phyloP scores from a whole-genome alignment of 2,797 vertebrate species.

The Gadopsis bispinosus region DNA sequence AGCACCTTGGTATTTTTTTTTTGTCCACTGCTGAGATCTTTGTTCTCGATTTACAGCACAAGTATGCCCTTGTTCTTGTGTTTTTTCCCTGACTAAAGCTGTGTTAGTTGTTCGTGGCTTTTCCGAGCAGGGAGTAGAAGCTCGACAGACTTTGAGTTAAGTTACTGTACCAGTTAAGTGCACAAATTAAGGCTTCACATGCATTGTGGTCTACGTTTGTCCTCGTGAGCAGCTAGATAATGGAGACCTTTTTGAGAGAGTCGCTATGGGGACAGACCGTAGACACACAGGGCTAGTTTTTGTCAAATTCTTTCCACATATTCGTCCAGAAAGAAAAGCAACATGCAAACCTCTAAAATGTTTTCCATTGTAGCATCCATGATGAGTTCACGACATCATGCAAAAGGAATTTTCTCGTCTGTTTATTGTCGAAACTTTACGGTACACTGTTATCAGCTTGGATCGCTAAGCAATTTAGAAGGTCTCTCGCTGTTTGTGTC shows the following conservation, averaged over 20 bases:
- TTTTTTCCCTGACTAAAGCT: background rate
- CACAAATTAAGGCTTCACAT: slow-evolving; percentile 20
- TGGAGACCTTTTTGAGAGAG: slow-evolving; percentile 26
- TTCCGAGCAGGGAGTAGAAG: slow-evolving; percentile 2
- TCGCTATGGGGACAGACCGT: slow-evolving; percentile 18
- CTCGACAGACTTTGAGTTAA: background rate
- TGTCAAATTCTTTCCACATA: slow-evolving; percentile 19
- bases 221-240: slow-evolving; percentile 56
- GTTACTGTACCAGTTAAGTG: slow-evolving; percentile 2
- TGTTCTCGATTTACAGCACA: background rate
- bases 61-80: slow-evolving; percentile 8
- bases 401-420: background rate
- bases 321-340: slow-evolving; percentile 2
- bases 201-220: slow-evolving; percentile 62
- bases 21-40: slow-evolving; percentile 12
- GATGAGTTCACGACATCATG: background rate
- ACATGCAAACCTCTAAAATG: background rate
- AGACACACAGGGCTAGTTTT: slow-evolving; percentile 22
- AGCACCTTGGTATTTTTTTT: slow-evolving; percentile 5
- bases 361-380: background rate
- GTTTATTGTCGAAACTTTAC: background rate
- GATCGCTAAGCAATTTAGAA: background rate
- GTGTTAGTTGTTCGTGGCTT: background rate
- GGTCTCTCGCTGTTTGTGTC: accelerated
- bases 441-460: background rate